Percentiles rank a stretch among this genome's conserved stretches.
These are phyloP conservation scores for Onychorhynchus coronatus DNA, from an alignment of 2,113 vertebrate species.

Conservation along the genomic window DNA sequence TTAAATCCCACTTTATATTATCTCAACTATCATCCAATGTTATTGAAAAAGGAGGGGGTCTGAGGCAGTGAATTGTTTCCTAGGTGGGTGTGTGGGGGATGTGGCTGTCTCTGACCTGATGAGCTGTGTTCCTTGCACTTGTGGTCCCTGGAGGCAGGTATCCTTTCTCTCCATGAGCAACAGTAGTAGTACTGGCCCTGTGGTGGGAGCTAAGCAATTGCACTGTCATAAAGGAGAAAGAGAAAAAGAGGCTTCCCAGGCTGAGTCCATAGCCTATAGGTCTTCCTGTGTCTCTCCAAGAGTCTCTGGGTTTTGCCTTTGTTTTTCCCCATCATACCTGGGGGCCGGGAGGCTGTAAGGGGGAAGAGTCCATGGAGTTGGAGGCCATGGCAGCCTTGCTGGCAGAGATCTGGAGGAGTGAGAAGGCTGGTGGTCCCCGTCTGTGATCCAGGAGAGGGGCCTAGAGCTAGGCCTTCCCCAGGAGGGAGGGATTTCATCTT, in stretches of 20 bases:
- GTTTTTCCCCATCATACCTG: not conserved
- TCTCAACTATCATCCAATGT: not conserved
- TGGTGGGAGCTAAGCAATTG: not conserved
- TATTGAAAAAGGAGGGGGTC: not conserved
- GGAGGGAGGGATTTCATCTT: not conserved
- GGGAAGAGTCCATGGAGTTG: not conserved
- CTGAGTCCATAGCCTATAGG: not conserved
- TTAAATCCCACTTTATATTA: not conserved
- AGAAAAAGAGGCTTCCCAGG: not conserved
- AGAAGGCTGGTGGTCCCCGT: not conserved
- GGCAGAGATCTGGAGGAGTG: not conserved
- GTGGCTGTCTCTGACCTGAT: not conserved
- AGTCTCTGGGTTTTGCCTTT: not conserved
- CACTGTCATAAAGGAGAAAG: not conserved
- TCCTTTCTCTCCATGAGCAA: not conserved
- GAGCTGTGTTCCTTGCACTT: not conserved
- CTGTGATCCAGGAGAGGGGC: not conserved
- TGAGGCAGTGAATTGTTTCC: not conserved
- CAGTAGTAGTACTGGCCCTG: not conserved
- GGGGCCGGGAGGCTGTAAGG: not conserved
- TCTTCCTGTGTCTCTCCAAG: not conserved
- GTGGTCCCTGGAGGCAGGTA: accelerated
- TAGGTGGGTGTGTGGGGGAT: not conserved
- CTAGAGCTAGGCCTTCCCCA: not conserved
- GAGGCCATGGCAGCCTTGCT: not conserved